Percentiles rank a stretch among this genome's conserved stretches.
phyloP scores from a whole-genome alignment of 1,140 invertebrate genomes.

The Ceratoteleas bidentatus region DNA sequence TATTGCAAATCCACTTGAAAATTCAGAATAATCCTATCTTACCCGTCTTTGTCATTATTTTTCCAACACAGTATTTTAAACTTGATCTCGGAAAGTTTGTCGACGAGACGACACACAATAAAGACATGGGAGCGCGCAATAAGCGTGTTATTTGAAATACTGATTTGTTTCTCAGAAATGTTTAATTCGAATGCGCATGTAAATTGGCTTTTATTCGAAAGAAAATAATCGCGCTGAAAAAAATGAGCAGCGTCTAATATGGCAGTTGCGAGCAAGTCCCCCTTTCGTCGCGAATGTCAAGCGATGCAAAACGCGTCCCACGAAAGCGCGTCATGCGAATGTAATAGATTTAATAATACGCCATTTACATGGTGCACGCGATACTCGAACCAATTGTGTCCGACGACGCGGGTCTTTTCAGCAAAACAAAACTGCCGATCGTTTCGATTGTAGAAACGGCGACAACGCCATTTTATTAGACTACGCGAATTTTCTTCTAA shows the following conservation, averaged over 20 bases:
- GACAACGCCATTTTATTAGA: too few relatives aligned
- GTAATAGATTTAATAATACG: slow-evolving; percentile 53
- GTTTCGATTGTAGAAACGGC: neutral
- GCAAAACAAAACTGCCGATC: slow-evolving; percentile 31
- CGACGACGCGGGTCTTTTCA: slow-evolving; percentile 39
- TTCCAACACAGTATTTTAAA: too few relatives aligned
- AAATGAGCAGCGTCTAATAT: slow-evolving; percentile 15
- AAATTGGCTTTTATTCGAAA: slow-evolving; percentile 6
- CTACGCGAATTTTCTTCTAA: too few relatives aligned
- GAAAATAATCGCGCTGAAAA: neutral
- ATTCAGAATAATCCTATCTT: too few relatives aligned
- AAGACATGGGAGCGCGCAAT: too few relatives aligned
- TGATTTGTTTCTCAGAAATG: neutral
- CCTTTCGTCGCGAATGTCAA: slow-evolving; percentile 43
- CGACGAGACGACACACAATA: too few relatives aligned
- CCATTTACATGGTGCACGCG: slow-evolving; percentile 52
- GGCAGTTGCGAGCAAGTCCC: slow-evolving; percentile 9
- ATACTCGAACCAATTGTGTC: slow-evolving; percentile 38
- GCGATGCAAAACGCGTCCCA: slow-evolving; percentile 50
- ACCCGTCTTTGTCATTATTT: too few relatives aligned
- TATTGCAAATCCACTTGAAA: too few relatives aligned
- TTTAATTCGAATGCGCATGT: neutral
- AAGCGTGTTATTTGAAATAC: too few relatives aligned
- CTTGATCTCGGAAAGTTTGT: too few relatives aligned
- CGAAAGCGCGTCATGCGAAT: slow-evolving; percentile 52